Base-by-base conservation (phyloP, 1,140 invertebrate genomes). In the Rhysida immarginata region DNA sequence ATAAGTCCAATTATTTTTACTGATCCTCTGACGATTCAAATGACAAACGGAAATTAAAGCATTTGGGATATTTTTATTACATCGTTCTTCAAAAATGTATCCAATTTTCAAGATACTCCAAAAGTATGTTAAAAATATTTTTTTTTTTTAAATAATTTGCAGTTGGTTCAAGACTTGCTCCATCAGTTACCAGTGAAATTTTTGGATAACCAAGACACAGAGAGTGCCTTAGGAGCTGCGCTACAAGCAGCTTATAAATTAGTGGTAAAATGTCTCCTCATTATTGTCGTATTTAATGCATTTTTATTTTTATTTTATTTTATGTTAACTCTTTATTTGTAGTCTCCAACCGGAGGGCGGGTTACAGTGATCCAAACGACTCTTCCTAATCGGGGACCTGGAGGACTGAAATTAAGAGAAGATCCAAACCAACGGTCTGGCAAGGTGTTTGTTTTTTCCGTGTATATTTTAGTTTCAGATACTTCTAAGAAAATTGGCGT, bases 341-440 rank as follows among this genome's bases (percentile, higher is more conserved):
- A 90, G 84, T 78, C 81, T 59, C 75, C 87, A n/a, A 90, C 87
- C 20, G 96, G 96, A 58, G 96, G 96, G 46, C 77, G 96, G 45
- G 78, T 99, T 1, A 93, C 93, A 18, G 87, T 98, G 2, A 86
- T 99, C 71, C 90, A 95, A 74, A 82, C 85, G 14, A 84, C 84
- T 66, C 73, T 98, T 63, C 94, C 96, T 14, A 96, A 85, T 66
- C 66, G 85, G 56, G 96, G 96, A 5, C 87, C 90, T 2, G 94
- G 94, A 18, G 78, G 83, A 11, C 71, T 99, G 55, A 82, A 85
- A 58, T 69, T 80, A 11, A 78, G 87, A 71, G 93, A 96, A 74
- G 85, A 94, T 73, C 85, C 87, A 2, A 87, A 85, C 64, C 80
- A 82, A 58, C 75, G 88, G 56, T 81, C 86, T 5, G 78, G 78